These are phyloP conservation scores for Hemiscyllium ocellatum DNA, from an alignment of 2,113 vertebrate species.

Conservation along the genomic window DNA sequence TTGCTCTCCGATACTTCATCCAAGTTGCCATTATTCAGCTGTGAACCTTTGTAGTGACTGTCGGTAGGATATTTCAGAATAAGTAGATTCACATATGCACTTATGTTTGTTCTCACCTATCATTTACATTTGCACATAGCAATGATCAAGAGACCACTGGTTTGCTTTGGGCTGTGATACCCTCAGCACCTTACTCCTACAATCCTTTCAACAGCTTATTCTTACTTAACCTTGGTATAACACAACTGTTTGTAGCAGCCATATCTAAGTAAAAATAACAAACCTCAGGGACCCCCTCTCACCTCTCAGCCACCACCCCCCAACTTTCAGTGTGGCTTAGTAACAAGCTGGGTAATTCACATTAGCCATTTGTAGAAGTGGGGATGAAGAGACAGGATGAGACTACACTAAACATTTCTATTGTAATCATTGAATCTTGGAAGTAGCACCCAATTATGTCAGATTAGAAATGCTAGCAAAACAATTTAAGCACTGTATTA, in stretches of 20 bases:
- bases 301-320: too few species aligned
- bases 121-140: not conserved
- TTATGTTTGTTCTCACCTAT: not conserved
- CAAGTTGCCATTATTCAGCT: not conserved
- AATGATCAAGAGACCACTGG: not conserved
- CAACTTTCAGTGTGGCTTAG: not conserved
- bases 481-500: slow-evolving; percentile 26
- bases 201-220: not conserved
- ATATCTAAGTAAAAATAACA: too few species aligned
- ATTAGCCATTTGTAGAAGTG: not conserved
- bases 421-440: not conserved
- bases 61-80: not conserved
- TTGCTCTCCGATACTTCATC: not conserved
- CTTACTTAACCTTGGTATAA: not conserved
- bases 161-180: not conserved
- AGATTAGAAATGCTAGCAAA: slow-evolving; percentile 13
- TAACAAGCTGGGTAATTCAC: not conserved
- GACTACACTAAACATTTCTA: not conserved
- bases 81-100: not conserved
- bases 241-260: not conserved
- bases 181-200: not conserved
- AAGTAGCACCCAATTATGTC: not conserved
- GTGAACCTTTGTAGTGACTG: slow-evolving; percentile 17
- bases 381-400: not conserved
- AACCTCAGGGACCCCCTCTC: not conserved